Conservation (phyloP, 2,113 vertebrate genomes). For the Cyprinodon tularosa region DNA sequence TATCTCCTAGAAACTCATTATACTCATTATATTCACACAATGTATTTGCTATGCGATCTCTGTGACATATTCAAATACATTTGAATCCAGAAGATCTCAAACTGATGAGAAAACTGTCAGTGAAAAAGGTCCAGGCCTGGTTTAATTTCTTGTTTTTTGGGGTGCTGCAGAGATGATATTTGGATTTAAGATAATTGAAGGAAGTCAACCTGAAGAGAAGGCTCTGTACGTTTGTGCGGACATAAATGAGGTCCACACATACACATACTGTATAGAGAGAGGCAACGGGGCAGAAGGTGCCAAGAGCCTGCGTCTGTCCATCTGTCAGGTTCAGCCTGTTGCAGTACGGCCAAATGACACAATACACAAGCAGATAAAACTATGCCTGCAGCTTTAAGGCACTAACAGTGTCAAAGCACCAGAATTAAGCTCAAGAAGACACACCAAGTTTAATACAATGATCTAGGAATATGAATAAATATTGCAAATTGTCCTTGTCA, state of each 20-base stretch:
- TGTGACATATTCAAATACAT: not conserved
- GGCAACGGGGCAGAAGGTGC: constrained; percentile 38
- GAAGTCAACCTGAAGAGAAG: constrained; percentile 13
- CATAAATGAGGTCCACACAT: constrained; percentile 31
- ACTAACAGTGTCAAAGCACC: constrained; percentile 16
- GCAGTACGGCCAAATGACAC: constrained; percentile 44
- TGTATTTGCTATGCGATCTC: too few species aligned
- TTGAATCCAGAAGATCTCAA: not conserved
- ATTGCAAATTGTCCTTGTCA: too few species aligned
- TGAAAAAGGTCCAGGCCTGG: constrained; percentile 20
- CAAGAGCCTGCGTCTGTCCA: constrained; percentile 62
- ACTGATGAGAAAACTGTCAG: not conserved
- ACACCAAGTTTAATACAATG: too few species aligned
- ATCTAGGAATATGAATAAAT: too few species aligned
- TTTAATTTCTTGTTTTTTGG: constrained; percentile 1
- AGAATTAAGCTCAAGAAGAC: constrained; percentile 1
- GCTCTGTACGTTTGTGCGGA: constrained; percentile 8
- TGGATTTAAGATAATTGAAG: constrained; percentile 10
- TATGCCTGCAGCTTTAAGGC: constrained; percentile 19
- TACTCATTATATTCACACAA: too few species aligned
- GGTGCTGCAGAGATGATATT: not conserved
- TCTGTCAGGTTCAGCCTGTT: constrained; percentile 64
- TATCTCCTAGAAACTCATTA: not conserved
- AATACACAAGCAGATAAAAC: constrained; percentile 28
- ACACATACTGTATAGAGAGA: constrained; percentile 10